Percentiles rank a stretch among this genome's conserved stretches.
These are phyloP conservation scores for Percopsis omiscomaycus DNA, from an alignment of 2,797 vertebrate species.

Conservation along the genomic window DNA sequence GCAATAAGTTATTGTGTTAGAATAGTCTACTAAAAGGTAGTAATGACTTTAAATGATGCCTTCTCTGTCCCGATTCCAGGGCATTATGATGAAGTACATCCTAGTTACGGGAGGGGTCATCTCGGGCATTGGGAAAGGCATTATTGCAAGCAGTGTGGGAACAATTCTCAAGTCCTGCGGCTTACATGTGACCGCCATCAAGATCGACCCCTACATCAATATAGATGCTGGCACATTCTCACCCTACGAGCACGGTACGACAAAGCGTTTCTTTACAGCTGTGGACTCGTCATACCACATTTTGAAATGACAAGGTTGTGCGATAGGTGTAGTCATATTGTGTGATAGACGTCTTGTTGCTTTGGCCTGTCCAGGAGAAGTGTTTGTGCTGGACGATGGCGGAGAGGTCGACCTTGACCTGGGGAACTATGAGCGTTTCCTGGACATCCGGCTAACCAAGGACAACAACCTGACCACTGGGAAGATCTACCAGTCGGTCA, in stretches of 20 bases:
- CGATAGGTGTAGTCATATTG: too few species aligned
- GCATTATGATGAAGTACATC: constrained; percentile 90
- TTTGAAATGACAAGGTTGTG: too few species aligned
- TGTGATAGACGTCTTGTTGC: not conserved
- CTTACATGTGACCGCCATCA: constrained; percentile 92
- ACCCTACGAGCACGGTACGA: constrained; percentile 92
- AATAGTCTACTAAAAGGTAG: too few species aligned
- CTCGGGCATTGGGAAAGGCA: constrained; percentile 96
- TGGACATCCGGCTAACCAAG: constrained; percentile 91
- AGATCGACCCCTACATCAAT: constrained; percentile 97
- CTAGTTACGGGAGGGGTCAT: constrained; percentile 96
- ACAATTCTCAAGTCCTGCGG: constrained; percentile 96
- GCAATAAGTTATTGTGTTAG: not conserved
- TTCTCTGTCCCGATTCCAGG: constrained; percentile 27
- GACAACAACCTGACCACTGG: constrained; percentile 97
- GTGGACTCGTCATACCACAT: too few species aligned
- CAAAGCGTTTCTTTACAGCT: not conserved
- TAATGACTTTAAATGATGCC: not conserved
- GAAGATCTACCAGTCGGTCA: constrained; percentile 96
- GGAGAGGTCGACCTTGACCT: constrained; percentile 95
- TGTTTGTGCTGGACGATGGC: constrained; percentile 94
- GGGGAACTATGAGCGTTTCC: constrained; percentile 95
- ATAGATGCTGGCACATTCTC: constrained; percentile 97
- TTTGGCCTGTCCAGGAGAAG: constrained; percentile 80
- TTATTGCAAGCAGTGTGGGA: constrained; percentile 95